Evolutionary conservation across 2,113 vertebrate species (phyloP).

Genomic region (Entelurus aequoreus): DNA sequence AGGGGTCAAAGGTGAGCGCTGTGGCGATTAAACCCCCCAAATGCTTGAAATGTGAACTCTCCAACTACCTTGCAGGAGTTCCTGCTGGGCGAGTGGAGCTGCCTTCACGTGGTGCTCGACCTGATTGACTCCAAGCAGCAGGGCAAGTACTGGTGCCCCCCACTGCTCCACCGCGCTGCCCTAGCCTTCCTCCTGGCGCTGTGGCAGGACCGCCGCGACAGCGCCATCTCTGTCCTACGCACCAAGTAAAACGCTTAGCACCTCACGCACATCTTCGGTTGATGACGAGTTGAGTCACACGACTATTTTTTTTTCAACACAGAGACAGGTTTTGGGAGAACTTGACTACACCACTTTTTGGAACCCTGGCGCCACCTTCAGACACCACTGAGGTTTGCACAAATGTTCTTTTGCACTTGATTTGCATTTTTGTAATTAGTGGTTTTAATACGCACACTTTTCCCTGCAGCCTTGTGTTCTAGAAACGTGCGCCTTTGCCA

Average conservation of each 20-base stretch:
- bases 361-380: slow-evolving; percentile 78
- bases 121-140: slow-evolving; percentile 87
- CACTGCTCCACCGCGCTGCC: slow-evolving; percentile 85
- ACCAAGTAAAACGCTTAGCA: slow-evolving; percentile 74
- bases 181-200: slow-evolving; percentile 92
- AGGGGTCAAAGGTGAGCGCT: slow-evolving; percentile 85
- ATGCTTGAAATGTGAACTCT: background rate
- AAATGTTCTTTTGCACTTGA: background rate
- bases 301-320: slow-evolving; percentile 6
- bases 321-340: slow-evolving; percentile 97
- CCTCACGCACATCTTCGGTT: background rate
- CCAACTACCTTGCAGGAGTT: slow-evolving; percentile 76
- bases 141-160: slow-evolving; percentile 90
- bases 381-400: slow-evolving; percentile 85
- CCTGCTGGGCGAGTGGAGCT: slow-evolving; percentile 90
- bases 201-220: slow-evolving; percentile 95
- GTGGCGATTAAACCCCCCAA: background rate
- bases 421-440: background rate
- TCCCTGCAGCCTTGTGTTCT: slow-evolving; percentile 82
- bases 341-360: slow-evolving; percentile 88
- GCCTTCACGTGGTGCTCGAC: slow-evolving; percentile 88
- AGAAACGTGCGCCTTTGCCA: slow-evolving; percentile 94
- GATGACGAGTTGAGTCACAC: background rate
- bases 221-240: slow-evolving; percentile 89
- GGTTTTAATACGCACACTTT: background rate